These are phyloP conservation scores for Sebastes matsubarae DNA, from an alignment of 2,797 vertebrate genomes.

Conservation along the genomic window DNA sequence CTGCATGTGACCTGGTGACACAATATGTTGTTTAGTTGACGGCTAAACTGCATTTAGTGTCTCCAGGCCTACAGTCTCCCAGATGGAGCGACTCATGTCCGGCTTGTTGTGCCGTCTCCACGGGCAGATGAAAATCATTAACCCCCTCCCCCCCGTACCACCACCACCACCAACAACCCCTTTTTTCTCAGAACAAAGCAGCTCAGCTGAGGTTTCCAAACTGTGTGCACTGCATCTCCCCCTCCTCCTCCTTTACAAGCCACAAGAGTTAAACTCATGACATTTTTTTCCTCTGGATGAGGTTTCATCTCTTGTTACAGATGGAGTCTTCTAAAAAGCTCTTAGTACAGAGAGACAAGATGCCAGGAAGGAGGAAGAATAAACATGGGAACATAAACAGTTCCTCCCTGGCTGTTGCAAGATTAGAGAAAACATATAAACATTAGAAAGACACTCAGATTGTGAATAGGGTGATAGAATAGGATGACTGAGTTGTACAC, in stretches of 20 bases:
- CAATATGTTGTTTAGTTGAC: constrained; percentile 35
- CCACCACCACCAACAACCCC: background rate
- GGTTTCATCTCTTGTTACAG: constrained; percentile 23
- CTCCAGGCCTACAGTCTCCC: background rate
- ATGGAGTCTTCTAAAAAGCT: background rate
- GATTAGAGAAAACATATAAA: background rate
- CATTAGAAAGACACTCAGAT: background rate
- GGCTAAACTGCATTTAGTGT: constrained; percentile 16
- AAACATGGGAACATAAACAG: constrained; percentile 15
- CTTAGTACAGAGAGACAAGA: background rate
- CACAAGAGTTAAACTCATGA: constrained; percentile 40
- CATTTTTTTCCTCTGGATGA: constrained; percentile 29
- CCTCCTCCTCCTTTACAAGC: constrained; percentile 25
- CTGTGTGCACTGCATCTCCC: constrained; percentile 23
- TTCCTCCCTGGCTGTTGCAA: background rate
- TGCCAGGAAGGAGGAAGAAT: background rate
- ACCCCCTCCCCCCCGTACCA: constrained; percentile 8
- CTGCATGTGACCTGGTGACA: constrained; percentile 13
- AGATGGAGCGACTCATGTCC: constrained; percentile 23
- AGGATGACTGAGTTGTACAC: no score
- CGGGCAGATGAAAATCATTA: constrained; percentile 73
- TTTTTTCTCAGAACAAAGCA: constrained; percentile 68
- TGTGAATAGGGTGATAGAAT: no score
- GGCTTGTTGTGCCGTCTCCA: constrained; percentile 43
- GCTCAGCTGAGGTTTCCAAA: constrained; percentile 62